Base-by-base conservation (phyloP, 2,797 vertebrate genomes). In the Falco berigora region DNA sequence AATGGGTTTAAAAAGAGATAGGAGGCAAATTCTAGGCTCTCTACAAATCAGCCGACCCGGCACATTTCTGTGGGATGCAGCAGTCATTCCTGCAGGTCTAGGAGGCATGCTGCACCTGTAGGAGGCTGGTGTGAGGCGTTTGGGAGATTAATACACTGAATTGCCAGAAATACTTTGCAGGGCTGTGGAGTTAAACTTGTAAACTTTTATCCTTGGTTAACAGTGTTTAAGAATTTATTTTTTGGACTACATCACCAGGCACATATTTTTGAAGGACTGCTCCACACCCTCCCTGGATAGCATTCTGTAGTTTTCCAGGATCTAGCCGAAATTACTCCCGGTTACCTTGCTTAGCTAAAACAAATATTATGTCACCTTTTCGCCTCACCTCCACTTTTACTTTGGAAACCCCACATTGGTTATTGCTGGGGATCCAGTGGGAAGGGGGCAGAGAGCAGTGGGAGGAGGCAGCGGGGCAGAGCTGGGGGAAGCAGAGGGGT, bases 21-120 rank as follows among this genome's bases (percentile, higher is more conserved):
- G 75, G 77, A 89, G 76, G 80, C 12, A 95, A 95, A 95, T 96
- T 92, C 92, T 11, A 85, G 80, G 49, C 49, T 93, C 92, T 92
- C 74, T 87, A 46, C 80, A 92, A 95, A 94, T 94, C 90, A 95
- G 79, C 30, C 24, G 56, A 91, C 63, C 90, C 84, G 74, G 56
- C 61, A 77, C 6, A 85, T 91, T 88, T 76, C 90, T 79, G 58
- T 56, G 30, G 85, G 71, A 56, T 5, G 10, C 38, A 58, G 61
- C 30, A 95, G 88, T 92, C 59, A 50, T 66, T 88, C 87, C 75
- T 71, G 63, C 52, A 81, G 90, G 79, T 75, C 47, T 80, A 25
- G 49, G 63, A 89, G 49, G 12, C 63, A 49, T 6, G 16, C 27
- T 88, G 34, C 67, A 55, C 36, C 87, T 80, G 62, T 47, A 61